phyloP scores from a whole-genome alignment of 2,797 vertebrate species.

The Sus cebifrons region DNA sequence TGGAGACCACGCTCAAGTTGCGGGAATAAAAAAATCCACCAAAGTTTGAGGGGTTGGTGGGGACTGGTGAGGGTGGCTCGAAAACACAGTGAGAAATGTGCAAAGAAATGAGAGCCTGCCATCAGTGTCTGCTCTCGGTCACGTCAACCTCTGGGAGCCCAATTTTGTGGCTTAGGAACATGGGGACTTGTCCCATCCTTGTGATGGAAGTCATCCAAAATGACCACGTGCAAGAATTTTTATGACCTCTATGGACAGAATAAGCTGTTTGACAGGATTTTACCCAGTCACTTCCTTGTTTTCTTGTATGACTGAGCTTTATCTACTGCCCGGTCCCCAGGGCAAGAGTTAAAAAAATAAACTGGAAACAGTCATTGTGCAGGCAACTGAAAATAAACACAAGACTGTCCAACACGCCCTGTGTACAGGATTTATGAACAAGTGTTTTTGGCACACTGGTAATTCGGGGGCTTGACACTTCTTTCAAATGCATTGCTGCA shows the following conservation, averaged over 20 bases:
- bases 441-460: slow-evolving; percentile 38
- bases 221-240: slow-evolving; percentile 7
- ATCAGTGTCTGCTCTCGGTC: not conserved
- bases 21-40: not conserved
- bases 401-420: slow-evolving; percentile 12
- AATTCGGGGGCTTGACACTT: slow-evolving; percentile 44
- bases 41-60: not conserved
- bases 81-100: not conserved
- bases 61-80: not conserved
- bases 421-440: not conserved
- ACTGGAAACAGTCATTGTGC: slow-evolving; percentile 34
- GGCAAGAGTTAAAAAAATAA: slow-evolving; percentile 67
- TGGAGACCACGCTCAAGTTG: not conserved
- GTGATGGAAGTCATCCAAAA: slow-evolving; percentile 13
- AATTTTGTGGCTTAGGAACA: not conserved
- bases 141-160: not conserved
- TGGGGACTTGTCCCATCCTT: not conserved
- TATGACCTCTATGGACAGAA: slow-evolving; percentile 37
- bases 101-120: not conserved
- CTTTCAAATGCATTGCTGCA: slow-evolving; percentile 65
- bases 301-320: slow-evolving; percentile 45
- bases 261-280: slow-evolving; percentile 36
- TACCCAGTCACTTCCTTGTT: slow-evolving; percentile 67
- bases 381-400: slow-evolving; percentile 58
- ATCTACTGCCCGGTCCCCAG: slow-evolving; percentile 30